Evolutionary conservation across 2,888 invertebrate species (phyloP), one percentile per base, ranked within the genome.

Genomic region (Heteromyza rotundicornis): DNA sequence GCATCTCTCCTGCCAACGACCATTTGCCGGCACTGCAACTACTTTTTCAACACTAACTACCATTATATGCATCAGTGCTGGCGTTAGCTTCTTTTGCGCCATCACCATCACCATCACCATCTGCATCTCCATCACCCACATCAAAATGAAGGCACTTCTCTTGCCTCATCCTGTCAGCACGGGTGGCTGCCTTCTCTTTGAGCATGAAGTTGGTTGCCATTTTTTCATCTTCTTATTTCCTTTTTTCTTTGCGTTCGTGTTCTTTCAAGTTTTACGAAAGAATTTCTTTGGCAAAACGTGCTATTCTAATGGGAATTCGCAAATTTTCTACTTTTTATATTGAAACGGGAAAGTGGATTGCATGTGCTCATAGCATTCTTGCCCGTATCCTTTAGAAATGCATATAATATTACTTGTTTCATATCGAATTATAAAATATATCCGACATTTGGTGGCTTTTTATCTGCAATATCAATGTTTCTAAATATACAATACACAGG

Each of bases 161-260:
- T 35, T 50, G 24, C 17, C 40, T 1, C 24, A 14, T 27, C n/a
- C 35, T 5, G 47, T 16, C 5, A 19, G 22, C n/a, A 40, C 27
- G 32, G 17, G 24, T 49, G 35, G 7, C 50, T 50, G 49, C 36
- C 19, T 8, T 22, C 50, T 50, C 16, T 56, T 56, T 44, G 44
- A 47, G 27, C 24, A 40, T 16, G 14, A 47, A n/a, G 57, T 50
- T 20, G 47, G 7, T 20, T 47, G 47, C 47, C 47, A 19, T 47
- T 19, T 47, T 47, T 47, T 17, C 20, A 19, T 47, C 14, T 58
- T 67, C 59, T 64, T 63, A 71, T 70, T 70, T 69, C 62, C 71
- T 70, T 64, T 67, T 68, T 68, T 72, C 72, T 62, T 68, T 68
- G 63, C 69, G 65, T 70, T 70, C 67, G 66, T 70, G 64, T 66